A percentile compares a stretch with the other conserved stretches of the same genome.
Conservation (phyloP, 2,888 invertebrate genomes). For the Epirrhoe alternata region DNA sequence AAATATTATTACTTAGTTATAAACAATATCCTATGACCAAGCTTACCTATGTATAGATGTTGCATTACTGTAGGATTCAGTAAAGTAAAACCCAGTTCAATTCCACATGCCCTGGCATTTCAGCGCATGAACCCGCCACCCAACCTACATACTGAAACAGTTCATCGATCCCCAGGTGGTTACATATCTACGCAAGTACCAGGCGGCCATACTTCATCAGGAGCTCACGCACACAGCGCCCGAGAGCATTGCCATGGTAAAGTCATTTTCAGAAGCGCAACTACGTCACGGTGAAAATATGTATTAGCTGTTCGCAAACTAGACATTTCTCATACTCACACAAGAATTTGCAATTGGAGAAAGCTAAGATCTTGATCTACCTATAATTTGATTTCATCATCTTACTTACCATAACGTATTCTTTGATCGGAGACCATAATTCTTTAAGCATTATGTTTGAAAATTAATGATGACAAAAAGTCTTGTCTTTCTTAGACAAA, state of each 20-base stretch:
- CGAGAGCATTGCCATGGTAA: slow-evolving; percentile 13
- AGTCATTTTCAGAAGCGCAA: slow-evolving; percentile 11
- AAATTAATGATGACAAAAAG: no score
- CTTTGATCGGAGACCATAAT: no score
- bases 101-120: slow-evolving; percentile 20
- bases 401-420: no score
- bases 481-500: no score
- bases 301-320: background rate
- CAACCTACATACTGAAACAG: slow-evolving; percentile 39
- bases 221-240: slow-evolving; percentile 54
- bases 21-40: no score
- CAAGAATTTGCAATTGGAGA: no score
- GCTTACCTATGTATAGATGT: no score
- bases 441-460: no score
- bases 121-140: slow-evolving; percentile 29
- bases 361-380: no score
- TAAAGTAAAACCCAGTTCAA: background rate
- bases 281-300: background rate
- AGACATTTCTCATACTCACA: no score
- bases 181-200: slow-evolving; percentile 46
- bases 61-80: background rate
- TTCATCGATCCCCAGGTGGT: slow-evolving; percentile 49
- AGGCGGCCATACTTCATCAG: slow-evolving; percentile 50
- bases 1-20: no score
- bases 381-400: no score